Evolutionary conservation across 2,113 vertebrate species (phyloP).

Genomic region (Syngnathoides biaculeatus): DNA sequence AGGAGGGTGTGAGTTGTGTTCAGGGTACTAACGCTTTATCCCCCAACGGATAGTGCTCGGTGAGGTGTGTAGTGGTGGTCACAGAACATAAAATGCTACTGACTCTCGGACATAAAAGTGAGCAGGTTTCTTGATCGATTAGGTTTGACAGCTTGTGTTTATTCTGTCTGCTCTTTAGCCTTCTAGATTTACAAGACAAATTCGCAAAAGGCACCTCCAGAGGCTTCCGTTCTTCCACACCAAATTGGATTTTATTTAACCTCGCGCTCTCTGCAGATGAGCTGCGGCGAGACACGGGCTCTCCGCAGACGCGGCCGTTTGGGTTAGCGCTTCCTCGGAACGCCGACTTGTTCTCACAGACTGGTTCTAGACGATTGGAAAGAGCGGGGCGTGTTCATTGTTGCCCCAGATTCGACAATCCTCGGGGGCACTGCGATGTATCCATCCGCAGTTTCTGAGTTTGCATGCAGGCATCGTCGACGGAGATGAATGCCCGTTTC

Average conservation of each 20-base stretch:
- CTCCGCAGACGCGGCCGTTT: slow-evolving; percentile 30
- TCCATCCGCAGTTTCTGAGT: slow-evolving; percentile 35
- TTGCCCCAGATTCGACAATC: slow-evolving; percentile 37
- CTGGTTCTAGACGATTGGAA: slow-evolving; percentile 23
- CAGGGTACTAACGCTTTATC: not conserved
- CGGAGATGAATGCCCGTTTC: slow-evolving; percentile 19
- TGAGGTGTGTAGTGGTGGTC: not conserved
- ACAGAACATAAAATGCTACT: not conserved
- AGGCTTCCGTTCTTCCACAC: not conserved
- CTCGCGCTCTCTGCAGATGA: slow-evolving; percentile 43
- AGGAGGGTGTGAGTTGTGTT: slow-evolving; percentile 41
- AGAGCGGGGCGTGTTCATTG: slow-evolving; percentile 28
- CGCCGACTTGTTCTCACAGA: slow-evolving; percentile 30
- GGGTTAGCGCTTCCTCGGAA: slow-evolving; percentile 38
- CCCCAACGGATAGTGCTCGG: not conserved
- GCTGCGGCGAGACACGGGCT: slow-evolving; percentile 30
- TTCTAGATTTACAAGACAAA: not conserved
- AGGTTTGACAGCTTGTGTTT: not conserved
- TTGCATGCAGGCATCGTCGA: slow-evolving; percentile 23
- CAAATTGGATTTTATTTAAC: slow-evolving; percentile 52
- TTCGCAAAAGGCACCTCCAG: not conserved
- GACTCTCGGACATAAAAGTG: not conserved
- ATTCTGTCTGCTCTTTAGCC: not conserved
- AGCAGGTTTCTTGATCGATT: not conserved
- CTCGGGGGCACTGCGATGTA: slow-evolving; percentile 27